phyloP scores from a whole-genome alignment of 92 coral and sea anemone genomes.

The Paramuricea clavata region DNA sequence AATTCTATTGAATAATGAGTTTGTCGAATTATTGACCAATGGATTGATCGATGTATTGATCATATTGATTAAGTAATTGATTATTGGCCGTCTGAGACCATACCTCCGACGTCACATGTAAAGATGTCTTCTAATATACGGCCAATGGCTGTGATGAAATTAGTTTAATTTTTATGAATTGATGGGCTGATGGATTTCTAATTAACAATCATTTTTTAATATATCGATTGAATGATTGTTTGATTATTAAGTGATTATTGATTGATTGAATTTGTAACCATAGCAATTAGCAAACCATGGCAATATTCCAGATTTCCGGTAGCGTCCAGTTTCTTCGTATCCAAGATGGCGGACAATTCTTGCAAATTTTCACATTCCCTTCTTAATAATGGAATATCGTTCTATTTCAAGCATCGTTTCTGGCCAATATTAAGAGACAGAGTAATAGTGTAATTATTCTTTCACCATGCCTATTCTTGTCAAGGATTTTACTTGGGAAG shows the following conservation, averaged over 20 bases:
- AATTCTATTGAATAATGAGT: no score
- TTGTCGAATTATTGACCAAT: no score
- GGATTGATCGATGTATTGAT: no score
- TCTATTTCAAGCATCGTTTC: conserved; percentile 1
- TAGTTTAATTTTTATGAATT: no score
- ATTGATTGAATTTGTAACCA: not conserved
- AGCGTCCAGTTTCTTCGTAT: not conserved
- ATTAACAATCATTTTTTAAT: not conserved
- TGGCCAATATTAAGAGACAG: not conserved
- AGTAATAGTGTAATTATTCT: not conserved
- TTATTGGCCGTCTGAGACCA: no score
- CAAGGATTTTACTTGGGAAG: conserved; percentile 92
- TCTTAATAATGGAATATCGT: not conserved
- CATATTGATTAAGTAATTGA: no score
- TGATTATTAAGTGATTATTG: not conserved
- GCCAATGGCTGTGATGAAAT: no score
- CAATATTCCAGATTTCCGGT: not conserved
- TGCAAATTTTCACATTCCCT: not conserved
- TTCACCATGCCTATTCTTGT: conserved; percentile 87
- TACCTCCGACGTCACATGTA: no score
- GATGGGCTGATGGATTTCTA: not conserved
- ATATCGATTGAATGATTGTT: not conserved
- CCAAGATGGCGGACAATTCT: conserved; percentile 35
- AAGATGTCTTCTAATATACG: no score
- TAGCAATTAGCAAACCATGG: not conserved